Conservation (phyloP, 2,113 vertebrate species). For the Psettodes erumei region DNA sequence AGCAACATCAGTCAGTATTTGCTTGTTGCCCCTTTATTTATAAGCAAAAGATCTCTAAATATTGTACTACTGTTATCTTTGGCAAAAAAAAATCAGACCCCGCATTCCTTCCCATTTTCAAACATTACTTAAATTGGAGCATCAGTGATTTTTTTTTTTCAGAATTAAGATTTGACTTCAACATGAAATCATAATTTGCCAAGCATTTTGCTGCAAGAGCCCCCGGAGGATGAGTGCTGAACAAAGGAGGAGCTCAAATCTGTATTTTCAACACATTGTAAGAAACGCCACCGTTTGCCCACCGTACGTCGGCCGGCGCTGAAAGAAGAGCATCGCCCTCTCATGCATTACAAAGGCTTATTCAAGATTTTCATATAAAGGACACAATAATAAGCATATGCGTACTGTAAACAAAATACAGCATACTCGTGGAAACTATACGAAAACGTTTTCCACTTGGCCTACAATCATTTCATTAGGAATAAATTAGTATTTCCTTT, state of each 20-base stretch:
- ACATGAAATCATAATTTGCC: conserved; percentile 57
- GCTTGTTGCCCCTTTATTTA: conserved; percentile 48
- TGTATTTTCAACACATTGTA: conserved; percentile 44
- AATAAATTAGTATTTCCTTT: conserved; percentile 50
- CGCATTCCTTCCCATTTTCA: neutral
- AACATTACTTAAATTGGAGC: conserved; percentile 2
- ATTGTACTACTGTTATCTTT: conserved; percentile 49
- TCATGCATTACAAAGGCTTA: conserved; percentile 66
- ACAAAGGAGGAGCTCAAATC: conserved; percentile 22
- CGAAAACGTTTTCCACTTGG: conserved; percentile 28
- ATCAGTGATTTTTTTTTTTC: conserved; percentile 7
- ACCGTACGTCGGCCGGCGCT: conserved; percentile 2
- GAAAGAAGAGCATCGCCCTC: conserved; percentile 39
- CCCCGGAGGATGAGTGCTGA: conserved; percentile 29
- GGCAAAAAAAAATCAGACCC: conserved; percentile 58
- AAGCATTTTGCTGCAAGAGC: conserved; percentile 14
- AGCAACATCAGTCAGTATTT: conserved; percentile 30
- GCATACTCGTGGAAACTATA: conserved; percentile 18
- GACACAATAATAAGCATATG: conserved; percentile 43
- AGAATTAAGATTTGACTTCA: conserved; percentile 52
- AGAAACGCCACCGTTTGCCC: conserved; percentile 19
- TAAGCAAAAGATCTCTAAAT: conserved; percentile 47
- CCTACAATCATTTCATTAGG: conserved; percentile 26
- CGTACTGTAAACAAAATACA: conserved; percentile 55
- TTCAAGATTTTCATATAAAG: conserved; percentile 21